phyloP scores from a whole-genome alignment of 2,797 vertebrate species.

The Leptodactylus fallax region DNA sequence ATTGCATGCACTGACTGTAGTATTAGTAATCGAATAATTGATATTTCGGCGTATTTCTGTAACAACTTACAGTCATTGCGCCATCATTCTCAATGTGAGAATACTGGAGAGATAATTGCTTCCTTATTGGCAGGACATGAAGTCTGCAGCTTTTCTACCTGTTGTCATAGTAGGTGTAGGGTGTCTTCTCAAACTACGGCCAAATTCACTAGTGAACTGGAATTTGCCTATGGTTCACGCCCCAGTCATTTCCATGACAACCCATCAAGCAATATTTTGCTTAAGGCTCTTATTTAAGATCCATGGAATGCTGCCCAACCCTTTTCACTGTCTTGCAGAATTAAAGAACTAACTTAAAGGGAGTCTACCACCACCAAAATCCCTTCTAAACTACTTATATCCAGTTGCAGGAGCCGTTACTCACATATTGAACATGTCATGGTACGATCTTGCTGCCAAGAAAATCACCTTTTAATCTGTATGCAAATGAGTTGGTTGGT shows the following conservation, averaged over 20 bases:
- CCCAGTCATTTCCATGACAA: not conserved
- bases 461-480: too few relatives aligned
- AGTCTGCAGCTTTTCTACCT: not conserved
- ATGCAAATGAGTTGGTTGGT: too few relatives aligned
- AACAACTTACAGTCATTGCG: not conserved
- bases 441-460: too few relatives aligned
- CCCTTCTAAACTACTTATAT: too few relatives aligned
- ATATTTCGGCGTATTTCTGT: not conserved
- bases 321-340: not conserved
- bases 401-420: too few relatives aligned
- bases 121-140: not conserved
- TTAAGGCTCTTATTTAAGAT: not conserved
- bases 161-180: not conserved
- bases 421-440: too few relatives aligned
- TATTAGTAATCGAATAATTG: not conserved
- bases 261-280: slow-evolving; percentile 19
- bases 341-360: too few relatives aligned
- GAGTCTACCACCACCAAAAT: too few relatives aligned
- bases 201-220: not conserved
- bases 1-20: not conserved
- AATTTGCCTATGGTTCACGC: slow-evolving; percentile 10
- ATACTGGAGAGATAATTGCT: not conserved
- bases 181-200: not conserved
- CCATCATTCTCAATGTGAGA: not conserved
- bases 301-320: slow-evolving; percentile 48